Percentiles rank a stretch among this genome's conserved stretches.
Conservation (phyloP, 2,113 vertebrate genomes). For the Reinhardtius hippoglossoides region DNA sequence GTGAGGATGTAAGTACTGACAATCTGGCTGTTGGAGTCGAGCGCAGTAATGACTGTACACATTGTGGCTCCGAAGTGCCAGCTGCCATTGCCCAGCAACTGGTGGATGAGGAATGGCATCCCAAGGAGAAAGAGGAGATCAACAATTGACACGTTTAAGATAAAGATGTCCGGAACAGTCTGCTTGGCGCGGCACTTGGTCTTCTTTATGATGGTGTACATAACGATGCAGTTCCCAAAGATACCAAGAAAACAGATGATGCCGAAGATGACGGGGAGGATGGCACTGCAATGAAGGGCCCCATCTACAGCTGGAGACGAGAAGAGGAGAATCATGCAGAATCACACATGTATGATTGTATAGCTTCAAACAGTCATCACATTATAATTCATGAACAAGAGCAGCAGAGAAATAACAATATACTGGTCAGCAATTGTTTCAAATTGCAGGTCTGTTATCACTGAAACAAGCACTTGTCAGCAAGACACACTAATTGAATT, state of each 20-base stretch:
- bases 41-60: conserved; percentile 87
- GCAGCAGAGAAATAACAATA: background rate
- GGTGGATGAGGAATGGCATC: conserved; percentile 91
- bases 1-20: conserved; percentile 91
- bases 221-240: conserved; percentile 86
- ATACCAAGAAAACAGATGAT: conserved; percentile 89
- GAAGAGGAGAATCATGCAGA: background rate
- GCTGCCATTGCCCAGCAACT: conserved; percentile 86
- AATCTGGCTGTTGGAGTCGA: conserved; percentile 90
- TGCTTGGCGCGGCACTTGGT: conserved; percentile 85
- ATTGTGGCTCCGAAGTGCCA: conserved; percentile 88
- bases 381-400: background rate
- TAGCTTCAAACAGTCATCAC: background rate
- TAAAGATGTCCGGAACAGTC: conserved; percentile 89
- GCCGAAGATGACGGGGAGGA: conserved; percentile 87
- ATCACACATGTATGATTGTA: no score
- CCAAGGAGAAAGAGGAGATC: conserved; percentile 88
- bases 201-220: conserved; percentile 88
- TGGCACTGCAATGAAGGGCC: conserved; percentile 73
- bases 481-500: no score
- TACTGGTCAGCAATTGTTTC: background rate
- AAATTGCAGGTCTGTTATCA: background rate
- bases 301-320: conserved; percentile 60
- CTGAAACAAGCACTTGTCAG: background rate
- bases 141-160: conserved; percentile 87